phyloP scores from a whole-genome alignment of 2,113 vertebrate genomes.

The Noturus placidus region DNA sequence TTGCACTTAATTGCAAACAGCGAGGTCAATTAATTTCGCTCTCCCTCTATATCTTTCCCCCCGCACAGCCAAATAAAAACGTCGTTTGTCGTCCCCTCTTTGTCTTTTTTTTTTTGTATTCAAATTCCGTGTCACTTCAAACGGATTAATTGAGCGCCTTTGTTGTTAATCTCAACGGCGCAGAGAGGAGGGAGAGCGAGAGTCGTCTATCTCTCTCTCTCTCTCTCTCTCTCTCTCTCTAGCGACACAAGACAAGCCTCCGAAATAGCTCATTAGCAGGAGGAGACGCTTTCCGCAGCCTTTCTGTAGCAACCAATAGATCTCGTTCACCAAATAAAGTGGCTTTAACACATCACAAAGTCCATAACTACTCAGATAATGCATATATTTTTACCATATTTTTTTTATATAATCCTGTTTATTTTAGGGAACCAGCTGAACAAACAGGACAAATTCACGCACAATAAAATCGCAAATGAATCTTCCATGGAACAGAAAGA shows the following conservation, averaged over 20 bases:
- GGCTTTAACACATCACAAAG: constrained; percentile 6
- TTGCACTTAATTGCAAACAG: constrained; percentile 74
- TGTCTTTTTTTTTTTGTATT: constrained; percentile 59
- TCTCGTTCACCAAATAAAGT: constrained; percentile 8
- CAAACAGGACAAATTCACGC: not conserved
- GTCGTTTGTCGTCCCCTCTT: constrained; percentile 27
- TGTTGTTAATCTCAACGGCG: constrained; percentile 76
- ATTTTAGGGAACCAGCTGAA: not conserved
- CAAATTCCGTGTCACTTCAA: constrained; percentile 75
- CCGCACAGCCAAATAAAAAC: constrained; percentile 63
- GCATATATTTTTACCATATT: not conserved
- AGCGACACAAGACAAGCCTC: not conserved
- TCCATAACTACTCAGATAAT: not conserved
- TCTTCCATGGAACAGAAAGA: not conserved
- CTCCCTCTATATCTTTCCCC: constrained; percentile 67
- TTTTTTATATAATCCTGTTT: not conserved
- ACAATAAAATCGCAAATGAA: not conserved
- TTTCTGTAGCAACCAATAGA: constrained; percentile 9
- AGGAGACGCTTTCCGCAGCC: constrained; percentile 1
- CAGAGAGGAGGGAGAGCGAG: constrained; percentile 69
- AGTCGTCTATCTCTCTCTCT: constrained; percentile 62
- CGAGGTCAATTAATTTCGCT: constrained; percentile 77
- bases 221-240: not conserved
- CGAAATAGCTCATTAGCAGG: constrained; percentile 15
- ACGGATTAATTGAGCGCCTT: constrained; percentile 74